These are phyloP conservation scores for Coregonus suidteri DNA, from an alignment of 2,797 vertebrate species.

Conservation along the genomic window DNA sequence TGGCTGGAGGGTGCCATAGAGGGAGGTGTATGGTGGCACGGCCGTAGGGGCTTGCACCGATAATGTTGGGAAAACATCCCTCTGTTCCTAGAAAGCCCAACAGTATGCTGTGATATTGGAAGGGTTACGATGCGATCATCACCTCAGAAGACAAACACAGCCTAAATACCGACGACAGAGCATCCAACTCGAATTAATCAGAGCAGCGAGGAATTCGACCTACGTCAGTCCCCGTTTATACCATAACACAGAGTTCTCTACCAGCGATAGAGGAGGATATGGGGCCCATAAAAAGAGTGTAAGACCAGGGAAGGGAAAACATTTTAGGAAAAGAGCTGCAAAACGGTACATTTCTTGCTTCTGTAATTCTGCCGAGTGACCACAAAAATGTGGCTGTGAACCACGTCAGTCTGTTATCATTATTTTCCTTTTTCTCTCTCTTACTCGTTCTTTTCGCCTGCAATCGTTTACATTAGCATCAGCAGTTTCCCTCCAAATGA, in stretches of 20 bases:
- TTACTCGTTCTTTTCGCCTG: conserved; percentile 72
- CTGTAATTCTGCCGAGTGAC: conserved; percentile 67
- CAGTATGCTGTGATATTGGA: neutral
- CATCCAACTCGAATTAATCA: conserved; percentile 31
- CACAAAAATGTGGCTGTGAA: conserved; percentile 75
- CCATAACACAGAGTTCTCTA: conserved; percentile 30
- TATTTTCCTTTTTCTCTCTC: conserved; percentile 66
- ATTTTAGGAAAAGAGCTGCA: conserved; percentile 63
- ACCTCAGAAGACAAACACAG: conserved; percentile 25
- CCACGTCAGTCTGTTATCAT: conserved; percentile 70
- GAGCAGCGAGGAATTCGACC: conserved; percentile 17
- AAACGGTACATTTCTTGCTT: conserved; percentile 66
- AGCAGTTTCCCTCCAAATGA: conserved; percentile 84
- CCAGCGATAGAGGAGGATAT: conserved; percentile 41
- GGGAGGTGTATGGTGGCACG: conserved; percentile 23
- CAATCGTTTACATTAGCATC: conserved; percentile 89
- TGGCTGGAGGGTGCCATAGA: conserved; percentile 34
- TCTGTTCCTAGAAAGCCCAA: conserved; percentile 4
- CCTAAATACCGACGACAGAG: conserved; percentile 35
- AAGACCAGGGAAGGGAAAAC: conserved; percentile 69
- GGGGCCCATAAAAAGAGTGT: conserved; percentile 60
- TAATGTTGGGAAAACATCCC: conserved; percentile 3
- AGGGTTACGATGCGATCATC: conserved; percentile 11
- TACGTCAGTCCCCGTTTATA: conserved; percentile 45
- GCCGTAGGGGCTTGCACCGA: conserved; percentile 3